Evolutionary conservation across 2,888 invertebrate genomes (phyloP).

Genomic region (Thumatha senex): DNA sequence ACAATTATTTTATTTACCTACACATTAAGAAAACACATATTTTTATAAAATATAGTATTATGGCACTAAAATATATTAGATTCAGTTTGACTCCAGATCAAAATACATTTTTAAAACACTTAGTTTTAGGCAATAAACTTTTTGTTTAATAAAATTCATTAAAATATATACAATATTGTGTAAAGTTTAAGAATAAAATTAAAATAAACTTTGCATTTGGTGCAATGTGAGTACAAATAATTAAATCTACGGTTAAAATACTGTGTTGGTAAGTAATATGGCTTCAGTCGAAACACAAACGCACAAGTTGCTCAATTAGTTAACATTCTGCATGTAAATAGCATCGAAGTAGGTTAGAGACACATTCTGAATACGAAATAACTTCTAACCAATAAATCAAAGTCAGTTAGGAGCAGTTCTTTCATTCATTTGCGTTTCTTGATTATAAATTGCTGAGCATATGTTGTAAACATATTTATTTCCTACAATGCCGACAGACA

Average conservation of each 20-base stretch:
- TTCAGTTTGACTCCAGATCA: neutral
- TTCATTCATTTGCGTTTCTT: slow-evolving; percentile 21
- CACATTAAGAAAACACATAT: neutral
- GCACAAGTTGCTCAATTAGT: slow-evolving; percentile 32
- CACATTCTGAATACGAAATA: slow-evolving; percentile 31
- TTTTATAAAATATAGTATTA: neutral
- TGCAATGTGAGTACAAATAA: neutral
- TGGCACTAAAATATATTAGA: slow-evolving; percentile 1
- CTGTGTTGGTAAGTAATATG: slow-evolving; percentile 32
- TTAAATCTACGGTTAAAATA: slow-evolving; percentile 19
- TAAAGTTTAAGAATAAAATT: slow-evolving; percentile 2
- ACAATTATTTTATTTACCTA: neutral
- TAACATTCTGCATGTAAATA: slow-evolving; percentile 33
- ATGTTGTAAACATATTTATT: slow-evolving; percentile 1
- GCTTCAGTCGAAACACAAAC: slow-evolving; percentile 20
- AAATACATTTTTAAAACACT: neutral
- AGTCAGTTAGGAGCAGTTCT: slow-evolving; percentile 13
- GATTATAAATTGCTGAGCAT: slow-evolving; percentile 30
- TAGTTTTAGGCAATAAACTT: no score
- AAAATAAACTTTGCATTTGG: slow-evolving; percentile 8
- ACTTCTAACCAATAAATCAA: slow-evolving; percentile 22
- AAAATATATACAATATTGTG: neutral
- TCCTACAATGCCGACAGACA: neutral
- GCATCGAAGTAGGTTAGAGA: slow-evolving; percentile 17
- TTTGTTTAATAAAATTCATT: slow-evolving; percentile 3